phyloP scores from a whole-genome alignment of 2,888 invertebrate species.

The Spialia ferax region DNA sequence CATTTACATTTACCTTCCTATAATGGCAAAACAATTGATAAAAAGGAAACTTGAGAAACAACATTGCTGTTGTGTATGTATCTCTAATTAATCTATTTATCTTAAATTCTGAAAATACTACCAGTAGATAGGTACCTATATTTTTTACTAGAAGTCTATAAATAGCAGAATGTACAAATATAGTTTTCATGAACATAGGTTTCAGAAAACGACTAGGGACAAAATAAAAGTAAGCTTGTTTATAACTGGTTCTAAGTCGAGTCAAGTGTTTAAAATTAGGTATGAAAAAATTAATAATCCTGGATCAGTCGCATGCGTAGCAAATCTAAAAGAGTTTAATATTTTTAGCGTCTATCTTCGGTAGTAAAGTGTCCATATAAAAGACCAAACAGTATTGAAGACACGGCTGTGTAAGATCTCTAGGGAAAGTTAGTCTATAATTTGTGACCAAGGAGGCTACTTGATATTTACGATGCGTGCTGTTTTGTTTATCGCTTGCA shows the following conservation, averaged over 20 bases:
- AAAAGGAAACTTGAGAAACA: neutral
- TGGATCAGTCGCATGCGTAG: too few species aligned
- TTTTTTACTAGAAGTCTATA: too few species aligned
- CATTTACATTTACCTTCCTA: slow-evolving; percentile 16
- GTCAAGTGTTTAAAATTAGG: slow-evolving; percentile 58
- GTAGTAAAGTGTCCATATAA: slow-evolving; percentile 47
- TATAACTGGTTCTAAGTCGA: slow-evolving; percentile 62
- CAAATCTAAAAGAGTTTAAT: slow-evolving; percentile 20
- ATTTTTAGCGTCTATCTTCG: slow-evolving; percentile 1
- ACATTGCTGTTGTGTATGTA: neutral
- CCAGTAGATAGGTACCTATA: too few species aligned
- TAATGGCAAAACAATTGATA: neutral
- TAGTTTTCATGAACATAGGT: slow-evolving; percentile 6
- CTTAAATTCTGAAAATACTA: too few species aligned
- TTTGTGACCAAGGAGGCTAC: slow-evolving; percentile 26
- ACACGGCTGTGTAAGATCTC: slow-evolving; percentile 22
- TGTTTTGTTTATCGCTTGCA: slow-evolving; percentile 34
- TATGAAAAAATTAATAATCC: slow-evolving; percentile 60
- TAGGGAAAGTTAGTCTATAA: slow-evolving; percentile 29
- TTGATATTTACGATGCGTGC: slow-evolving; percentile 31
- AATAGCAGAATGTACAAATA: too few species aligned
- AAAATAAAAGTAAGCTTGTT: slow-evolving; percentile 43
- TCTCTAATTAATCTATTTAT: neutral
- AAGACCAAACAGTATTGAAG: neutral
- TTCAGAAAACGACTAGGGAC: neutral